A percentile compares a stretch with the other conserved stretches of the same genome.
These are phyloP conservation scores for Drosophila dives DNA, from an alignment of 2,888 invertebrate genomes.

Conservation along the genomic window DNA sequence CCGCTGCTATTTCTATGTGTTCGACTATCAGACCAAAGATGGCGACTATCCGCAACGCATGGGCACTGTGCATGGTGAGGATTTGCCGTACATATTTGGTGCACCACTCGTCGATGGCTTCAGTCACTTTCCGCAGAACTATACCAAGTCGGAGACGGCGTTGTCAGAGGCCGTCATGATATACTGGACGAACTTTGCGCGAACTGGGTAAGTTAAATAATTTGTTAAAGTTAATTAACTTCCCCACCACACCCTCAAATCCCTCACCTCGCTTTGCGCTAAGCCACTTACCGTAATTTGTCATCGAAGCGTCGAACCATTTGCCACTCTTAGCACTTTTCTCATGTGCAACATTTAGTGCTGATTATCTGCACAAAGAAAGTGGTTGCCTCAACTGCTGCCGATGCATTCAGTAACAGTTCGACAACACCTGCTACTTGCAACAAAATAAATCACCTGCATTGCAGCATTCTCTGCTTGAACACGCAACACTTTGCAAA, in stretches of 20 bases:
- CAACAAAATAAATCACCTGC: slow-evolving; percentile 18
- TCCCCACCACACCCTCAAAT: background rate
- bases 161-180: slow-evolving; percentile 94
- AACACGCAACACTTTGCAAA: slow-evolving; percentile 1
- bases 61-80: slow-evolving; percentile 97
- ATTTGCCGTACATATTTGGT: slow-evolving; percentile 95
- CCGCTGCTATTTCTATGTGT: slow-evolving; percentile 95
- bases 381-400: slow-evolving; percentile 15
- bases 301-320: slow-evolving; percentile 24
- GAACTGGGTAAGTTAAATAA: slow-evolving; percentile 91
- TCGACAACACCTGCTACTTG: slow-evolving; percentile 47
- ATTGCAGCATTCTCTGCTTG: slow-evolving; percentile 30
- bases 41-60: slow-evolving; percentile 96
- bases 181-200: slow-evolving; percentile 94
- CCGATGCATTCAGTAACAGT: slow-evolving; percentile 18
- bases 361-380: slow-evolving; percentile 55
- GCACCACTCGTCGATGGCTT: slow-evolving; percentile 93
- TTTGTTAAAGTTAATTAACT: background rate
- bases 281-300: slow-evolving; percentile 51
- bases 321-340: slow-evolving; percentile 28
- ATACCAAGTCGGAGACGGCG: slow-evolving; percentile 93
- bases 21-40: slow-evolving; percentile 95
- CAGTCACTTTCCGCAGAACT: slow-evolving; percentile 94
- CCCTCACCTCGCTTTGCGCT: background rate
- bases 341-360: slow-evolving; percentile 58